Base-by-base conservation (phyloP, 2,888 invertebrate genomes). In the Rhorus exstirpatorius region DNA sequence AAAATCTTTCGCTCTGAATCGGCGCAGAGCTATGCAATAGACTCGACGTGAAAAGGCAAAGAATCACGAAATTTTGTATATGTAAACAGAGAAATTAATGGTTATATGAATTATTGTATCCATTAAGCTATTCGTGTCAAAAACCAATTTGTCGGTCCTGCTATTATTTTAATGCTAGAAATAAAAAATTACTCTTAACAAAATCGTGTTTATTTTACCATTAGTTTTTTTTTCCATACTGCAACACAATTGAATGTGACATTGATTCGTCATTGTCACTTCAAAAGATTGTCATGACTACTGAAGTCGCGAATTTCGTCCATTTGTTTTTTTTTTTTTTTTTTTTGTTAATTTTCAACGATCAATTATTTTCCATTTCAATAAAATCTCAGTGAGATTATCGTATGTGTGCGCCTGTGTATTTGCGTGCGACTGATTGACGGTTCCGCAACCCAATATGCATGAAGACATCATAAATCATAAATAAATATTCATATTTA, bases 401-500 rank as follows among this genome's bases (percentile, higher is more conserved):
- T 74, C 63, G 55, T 19, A 6, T 31, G 31, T 31, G 31, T 31
- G 31, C 6, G 31, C 6, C 3, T 3, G 31, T 6, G 31, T 31
- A 6, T 31, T 2, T 6, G 31, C 31, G 19, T 31, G 46, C 8
- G 63, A 41, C 31, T 44, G 65, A 79, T 72, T 72, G 79, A 79
- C 65, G 79, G 79, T 79, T 79, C 79, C 65, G 72, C 72, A 79
- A 79, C 63, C 71, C 58, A 65, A 65, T 72, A 38, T 79, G 65
- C 79, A 79, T 72, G 38, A 55, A 71, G 38, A 60, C 71, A 58
- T 38, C 24, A 79, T 79, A 72, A 79, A 79, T 79, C 71, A 79
- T 65, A 24, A 1, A 72, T 79, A 65, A 72, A 79, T 79, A 79
- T 79, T 72, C 71, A 72, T 72, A 46, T 0, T 21, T n/a, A 8